A percentile compares a stretch with the other conserved stretches of the same genome.
Evolutionary conservation across 2,797 vertebrate species (phyloP).

Genomic region (Bradypodion ventrale): DNA sequence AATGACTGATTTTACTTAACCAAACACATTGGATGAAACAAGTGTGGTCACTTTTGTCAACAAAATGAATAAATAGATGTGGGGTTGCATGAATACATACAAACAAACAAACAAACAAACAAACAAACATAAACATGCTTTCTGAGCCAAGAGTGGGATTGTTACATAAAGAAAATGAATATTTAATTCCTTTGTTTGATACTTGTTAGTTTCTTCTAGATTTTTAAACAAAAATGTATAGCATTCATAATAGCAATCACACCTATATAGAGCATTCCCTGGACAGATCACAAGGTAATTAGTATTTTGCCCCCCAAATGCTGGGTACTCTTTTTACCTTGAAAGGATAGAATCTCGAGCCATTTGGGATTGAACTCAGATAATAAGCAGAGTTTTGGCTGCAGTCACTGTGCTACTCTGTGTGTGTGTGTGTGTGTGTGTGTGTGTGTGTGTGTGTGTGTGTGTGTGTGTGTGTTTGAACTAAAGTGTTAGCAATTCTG

Average conservation of each 20-base stretch:
- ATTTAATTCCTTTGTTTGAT: neutral
- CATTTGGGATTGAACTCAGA: too few relatives aligned
- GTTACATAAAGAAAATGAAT: neutral
- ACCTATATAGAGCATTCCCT: too few relatives aligned
- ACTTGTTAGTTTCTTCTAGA: constrained; percentile 16
- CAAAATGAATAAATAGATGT: neutral
- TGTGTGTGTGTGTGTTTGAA: too few relatives aligned
- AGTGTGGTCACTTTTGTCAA: neutral
- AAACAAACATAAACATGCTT: neutral
- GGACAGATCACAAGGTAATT: too few relatives aligned
- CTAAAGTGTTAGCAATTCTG: constrained; percentile 30
- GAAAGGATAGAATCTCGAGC: too few relatives aligned
- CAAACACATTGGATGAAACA: neutral
- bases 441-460: too few relatives aligned
- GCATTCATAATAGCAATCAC: constrained; percentile 21
- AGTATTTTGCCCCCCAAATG: too few relatives aligned
- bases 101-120: too few relatives aligned
- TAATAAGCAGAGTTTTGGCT: too few relatives aligned
- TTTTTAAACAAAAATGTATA: constrained; percentile 1
- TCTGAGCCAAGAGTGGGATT: neutral
- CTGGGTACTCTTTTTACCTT: too few relatives aligned
- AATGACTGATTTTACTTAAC: neutral
- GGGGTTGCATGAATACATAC: neutral
- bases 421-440: too few relatives aligned
- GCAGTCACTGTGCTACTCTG: too few relatives aligned